These are phyloP conservation scores for Falco naumanni DNA, from an alignment of 2,797 vertebrate species.

Conservation along the genomic window DNA sequence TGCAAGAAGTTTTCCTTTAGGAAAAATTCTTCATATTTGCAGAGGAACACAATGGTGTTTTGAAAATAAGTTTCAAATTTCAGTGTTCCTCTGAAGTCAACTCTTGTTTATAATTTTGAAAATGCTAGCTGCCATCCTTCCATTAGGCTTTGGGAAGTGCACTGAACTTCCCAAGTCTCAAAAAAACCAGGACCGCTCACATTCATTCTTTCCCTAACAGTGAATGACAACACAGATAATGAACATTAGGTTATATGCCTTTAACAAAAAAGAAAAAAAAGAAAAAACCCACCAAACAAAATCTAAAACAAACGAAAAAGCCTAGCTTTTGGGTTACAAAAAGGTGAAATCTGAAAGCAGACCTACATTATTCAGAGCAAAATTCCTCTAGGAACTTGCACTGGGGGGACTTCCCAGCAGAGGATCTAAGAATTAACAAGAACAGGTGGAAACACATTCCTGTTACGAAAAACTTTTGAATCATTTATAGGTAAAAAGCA, in stretches of 20 bases:
- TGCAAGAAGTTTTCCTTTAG: neutral
- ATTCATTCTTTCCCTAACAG: neutral
- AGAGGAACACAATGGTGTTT: neutral
- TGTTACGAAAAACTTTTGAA: neutral
- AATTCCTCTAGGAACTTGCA: neutral
- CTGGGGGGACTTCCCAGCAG: neutral
- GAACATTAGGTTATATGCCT: neutral
- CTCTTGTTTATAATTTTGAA: neutral
- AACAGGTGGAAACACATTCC: neutral
- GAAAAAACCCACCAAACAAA: neutral
- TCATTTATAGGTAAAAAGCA: neutral
- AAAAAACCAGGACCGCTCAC: accelerated
- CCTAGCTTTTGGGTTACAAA: neutral
- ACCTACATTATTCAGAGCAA: neutral
- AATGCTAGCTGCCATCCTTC: neutral
- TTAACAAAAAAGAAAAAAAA: neutral
- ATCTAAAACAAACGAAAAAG: too few species aligned
- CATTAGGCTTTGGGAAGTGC: neutral
- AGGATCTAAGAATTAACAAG: neutral
- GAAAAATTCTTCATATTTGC: neutral
- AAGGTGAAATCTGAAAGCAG: neutral
- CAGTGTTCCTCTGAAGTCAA: neutral
- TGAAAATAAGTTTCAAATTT: neutral
- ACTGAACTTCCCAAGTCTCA: neutral
- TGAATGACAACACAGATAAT: neutral